phyloP scores from a whole-genome alignment of 2,113 vertebrate genomes.

The Bos javanicus region DNA sequence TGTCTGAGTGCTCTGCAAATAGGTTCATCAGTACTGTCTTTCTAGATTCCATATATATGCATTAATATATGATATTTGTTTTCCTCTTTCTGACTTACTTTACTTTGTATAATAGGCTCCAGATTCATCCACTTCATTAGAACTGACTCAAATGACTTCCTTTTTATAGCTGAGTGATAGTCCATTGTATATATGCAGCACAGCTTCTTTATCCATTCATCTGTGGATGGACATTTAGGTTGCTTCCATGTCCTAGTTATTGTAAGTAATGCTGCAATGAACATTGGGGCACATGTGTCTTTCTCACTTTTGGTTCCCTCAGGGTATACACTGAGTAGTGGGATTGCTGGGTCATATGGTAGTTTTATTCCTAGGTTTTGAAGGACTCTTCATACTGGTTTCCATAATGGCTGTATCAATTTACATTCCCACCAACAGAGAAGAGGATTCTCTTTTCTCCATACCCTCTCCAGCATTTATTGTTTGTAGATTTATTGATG shows the following conservation, averaged over 20 bases:
- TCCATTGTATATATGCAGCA: neutral
- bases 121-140: neutral
- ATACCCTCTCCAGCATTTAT: neutral
- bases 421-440: neutral
- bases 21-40: neutral
- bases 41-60: neutral
- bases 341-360: neutral
- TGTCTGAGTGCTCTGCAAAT: neutral
- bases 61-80: neutral
- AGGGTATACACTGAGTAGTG: neutral
- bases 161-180: neutral
- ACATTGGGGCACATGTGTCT: neutral
- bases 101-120: neutral
- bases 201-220: neutral
- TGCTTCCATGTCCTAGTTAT: neutral
- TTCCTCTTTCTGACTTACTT: neutral
- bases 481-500: neutral
- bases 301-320: neutral
- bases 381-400: neutral
- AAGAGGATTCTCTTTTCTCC: neutral
- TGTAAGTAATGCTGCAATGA: neutral
- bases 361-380: neutral
- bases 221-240: neutral
- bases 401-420: neutral
- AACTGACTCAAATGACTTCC: neutral